phyloP scores from a whole-genome alignment of 2,888 invertebrate genomes.

The Idaea dimidiata region DNA sequence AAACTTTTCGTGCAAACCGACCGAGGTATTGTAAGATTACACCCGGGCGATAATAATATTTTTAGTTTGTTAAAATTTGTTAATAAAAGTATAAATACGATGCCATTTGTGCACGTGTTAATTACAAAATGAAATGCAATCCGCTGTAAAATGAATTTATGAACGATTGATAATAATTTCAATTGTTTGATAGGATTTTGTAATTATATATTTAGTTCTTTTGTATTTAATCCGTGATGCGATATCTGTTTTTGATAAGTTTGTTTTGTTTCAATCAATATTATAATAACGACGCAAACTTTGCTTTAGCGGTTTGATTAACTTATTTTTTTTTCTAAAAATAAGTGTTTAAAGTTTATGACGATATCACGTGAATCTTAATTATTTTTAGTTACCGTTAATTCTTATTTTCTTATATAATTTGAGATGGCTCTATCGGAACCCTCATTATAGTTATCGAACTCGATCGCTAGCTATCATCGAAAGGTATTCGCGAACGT shows the following conservation, averaged over 20 bases:
- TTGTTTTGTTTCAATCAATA: slow-evolving; percentile 21
- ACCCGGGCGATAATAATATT: slow-evolving; percentile 35
- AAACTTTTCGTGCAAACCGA: too few species aligned
- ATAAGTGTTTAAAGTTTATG: slow-evolving; percentile 17
- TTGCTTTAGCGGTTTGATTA: slow-evolving; percentile 30
- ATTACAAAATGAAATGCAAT: slow-evolving; percentile 49
- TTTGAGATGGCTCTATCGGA: not conserved
- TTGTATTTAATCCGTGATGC: slow-evolving; percentile 32
- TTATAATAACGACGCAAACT: slow-evolving; percentile 19
- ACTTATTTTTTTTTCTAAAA: slow-evolving; percentile 29
- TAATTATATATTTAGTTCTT: slow-evolving; percentile 44
- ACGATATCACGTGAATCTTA: slow-evolving; percentile 17
- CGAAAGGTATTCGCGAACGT: slow-evolving; percentile 1
- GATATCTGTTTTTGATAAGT: slow-evolving; percentile 33
- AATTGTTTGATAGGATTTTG: slow-evolving; percentile 48
- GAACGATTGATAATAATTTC: slow-evolving; percentile 42
- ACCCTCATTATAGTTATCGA: not conserved
- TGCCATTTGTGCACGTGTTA: slow-evolving; percentile 21
- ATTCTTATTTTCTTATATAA: slow-evolving; percentile 18
- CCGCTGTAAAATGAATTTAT: slow-evolving; percentile 54
- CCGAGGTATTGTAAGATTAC: slow-evolving; percentile 31
- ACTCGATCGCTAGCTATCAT: not conserved
- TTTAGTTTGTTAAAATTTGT: slow-evolving; percentile 25
- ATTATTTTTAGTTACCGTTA: slow-evolving; percentile 25
- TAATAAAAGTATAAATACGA: slow-evolving; percentile 8